Evolutionary conservation across 2,888 invertebrate genomes (phyloP), one percentile per base, ranked within the genome.

Genomic region (Drosophila falleni): DNA sequence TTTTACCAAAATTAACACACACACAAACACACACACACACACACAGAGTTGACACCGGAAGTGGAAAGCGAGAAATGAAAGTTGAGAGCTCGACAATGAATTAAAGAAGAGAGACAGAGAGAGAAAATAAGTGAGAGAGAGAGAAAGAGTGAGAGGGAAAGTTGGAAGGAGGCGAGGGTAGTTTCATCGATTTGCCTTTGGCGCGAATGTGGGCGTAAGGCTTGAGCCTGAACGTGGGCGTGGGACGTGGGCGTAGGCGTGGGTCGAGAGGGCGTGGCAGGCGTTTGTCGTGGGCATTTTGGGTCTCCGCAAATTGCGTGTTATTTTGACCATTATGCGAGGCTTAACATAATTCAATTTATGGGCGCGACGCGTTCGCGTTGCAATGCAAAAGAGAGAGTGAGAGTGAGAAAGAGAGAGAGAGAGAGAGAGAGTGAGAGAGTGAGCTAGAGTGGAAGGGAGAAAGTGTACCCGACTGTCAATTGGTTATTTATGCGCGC

Each of bases 271-370:
- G 64, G 65, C 56, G 73, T 65, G 50, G 26, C 39, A 26, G 35
- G 33, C 63, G 44, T 46, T 44, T 55, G 71, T 56, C 76, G 63
- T 50, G 65, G 63, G 54, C 67, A 64, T 65, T 71, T 66, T 60
- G 78, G 81, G 87, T 49, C 62, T 63, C 73, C 73, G 78, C 78
- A 80, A 86, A 86, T 80, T 86, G 81, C 87, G 84, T 83, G 87
- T 81, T 84, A 81, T 88, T 82, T 71, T 87, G 87, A 80, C 81
- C 87, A 86, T 84, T 87, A 86, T 88, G 75, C 78, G 82, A 65
- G 88, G 78, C 87, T 85, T 85, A 85, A 86, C 83, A 74, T 83
- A 87, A 89, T 89, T 86, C 87, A 87, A 86, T 86, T 86, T 87
- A 89, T 85, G 84, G 76, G 71, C 71, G 65, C 65, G 50, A 53